phyloP scores from a whole-genome alignment of 2,888 invertebrate species.

The Griposia aprilina region DNA sequence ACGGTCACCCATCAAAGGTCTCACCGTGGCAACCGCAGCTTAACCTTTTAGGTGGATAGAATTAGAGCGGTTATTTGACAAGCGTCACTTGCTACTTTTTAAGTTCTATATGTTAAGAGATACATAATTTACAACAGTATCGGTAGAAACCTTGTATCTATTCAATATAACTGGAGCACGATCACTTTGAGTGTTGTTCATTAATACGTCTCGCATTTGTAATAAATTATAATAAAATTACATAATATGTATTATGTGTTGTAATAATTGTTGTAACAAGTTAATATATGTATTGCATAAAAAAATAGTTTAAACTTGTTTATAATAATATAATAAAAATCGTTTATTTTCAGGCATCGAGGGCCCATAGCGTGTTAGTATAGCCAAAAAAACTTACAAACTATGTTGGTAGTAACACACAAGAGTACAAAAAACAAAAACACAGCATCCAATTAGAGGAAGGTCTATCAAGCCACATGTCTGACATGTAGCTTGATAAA shows the following conservation, averaged over 20 bases:
- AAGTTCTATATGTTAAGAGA: not conserved
- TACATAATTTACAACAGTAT: not conserved
- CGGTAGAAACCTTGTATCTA: conserved; percentile 22
- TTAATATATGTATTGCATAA: not conserved
- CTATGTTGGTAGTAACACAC: too few species aligned
- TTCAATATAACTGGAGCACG: conserved; percentile 28
- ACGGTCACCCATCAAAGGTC: not conserved
- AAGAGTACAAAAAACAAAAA: too few species aligned
- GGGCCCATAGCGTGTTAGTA: too few species aligned
- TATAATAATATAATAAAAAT: too few species aligned
- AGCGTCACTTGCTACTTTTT: not conserved
- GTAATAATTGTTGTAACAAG: not conserved
- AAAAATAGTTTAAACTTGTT: conserved; percentile 3
- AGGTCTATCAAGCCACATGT: too few species aligned
- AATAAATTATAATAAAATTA: conserved; percentile 31
- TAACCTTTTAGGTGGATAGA: not conserved
- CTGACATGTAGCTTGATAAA: too few species aligned
- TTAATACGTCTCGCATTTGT: not conserved
- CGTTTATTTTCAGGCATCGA: too few species aligned
- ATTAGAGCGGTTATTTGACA: not conserved
- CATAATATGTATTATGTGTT: not conserved
- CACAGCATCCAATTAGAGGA: too few species aligned
- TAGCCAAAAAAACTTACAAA: too few species aligned
- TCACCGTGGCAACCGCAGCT: not conserved
- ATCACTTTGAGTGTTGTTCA: conserved; percentile 8